Percentiles rank a stretch among this genome's conserved stretches.
Conservation (phyloP, 1,140 invertebrate species). For the Wasmannia auropunctata region DNA sequence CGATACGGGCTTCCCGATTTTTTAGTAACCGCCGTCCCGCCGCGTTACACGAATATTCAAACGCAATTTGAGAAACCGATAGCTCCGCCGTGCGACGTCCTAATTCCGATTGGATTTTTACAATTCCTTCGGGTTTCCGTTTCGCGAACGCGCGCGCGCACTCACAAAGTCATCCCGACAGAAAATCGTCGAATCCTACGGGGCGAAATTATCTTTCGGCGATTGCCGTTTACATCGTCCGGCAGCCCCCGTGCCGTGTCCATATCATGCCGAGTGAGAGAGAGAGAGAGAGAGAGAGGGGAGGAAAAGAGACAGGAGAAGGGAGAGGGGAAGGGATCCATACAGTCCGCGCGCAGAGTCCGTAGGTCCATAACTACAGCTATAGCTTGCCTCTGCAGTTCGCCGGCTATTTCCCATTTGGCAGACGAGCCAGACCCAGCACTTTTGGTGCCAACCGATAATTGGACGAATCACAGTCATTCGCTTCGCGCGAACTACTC, state of each 20-base stretch:
- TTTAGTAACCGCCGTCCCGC: constrained; percentile 38
- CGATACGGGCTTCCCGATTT: constrained; percentile 52
- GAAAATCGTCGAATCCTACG: constrained; percentile 63
- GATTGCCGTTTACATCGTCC: constrained; percentile 74
- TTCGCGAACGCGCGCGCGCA: not conserved
- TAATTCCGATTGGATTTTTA: constrained; percentile 56
- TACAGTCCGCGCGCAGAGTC: constrained; percentile 65
- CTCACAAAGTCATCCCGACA: constrained; percentile 41
- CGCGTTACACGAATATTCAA: constrained; percentile 56
- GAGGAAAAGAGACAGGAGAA: constrained; percentile 32
- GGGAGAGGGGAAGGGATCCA: constrained; percentile 41
- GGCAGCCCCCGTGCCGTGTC: constrained; percentile 55
- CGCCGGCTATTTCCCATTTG: constrained; percentile 81
- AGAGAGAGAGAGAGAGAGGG: not conserved
- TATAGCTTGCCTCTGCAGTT: constrained; percentile 77
- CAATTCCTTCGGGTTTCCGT: constrained; percentile 46
- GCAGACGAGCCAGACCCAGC: constrained; percentile 81
- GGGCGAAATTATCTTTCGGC: constrained; percentile 73
- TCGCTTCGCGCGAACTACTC: constrained; percentile 76
- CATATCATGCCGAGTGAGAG: constrained; percentile 48
- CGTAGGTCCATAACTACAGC: constrained; percentile 69
- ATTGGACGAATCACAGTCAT: constrained; percentile 82
- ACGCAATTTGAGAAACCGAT: constrained; percentile 56
- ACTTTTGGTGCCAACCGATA: constrained; percentile 82
- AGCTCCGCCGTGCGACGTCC: constrained; percentile 27